phyloP scores from a whole-genome alignment of 2,797 vertebrate genomes.

The Malurus splendens region DNA sequence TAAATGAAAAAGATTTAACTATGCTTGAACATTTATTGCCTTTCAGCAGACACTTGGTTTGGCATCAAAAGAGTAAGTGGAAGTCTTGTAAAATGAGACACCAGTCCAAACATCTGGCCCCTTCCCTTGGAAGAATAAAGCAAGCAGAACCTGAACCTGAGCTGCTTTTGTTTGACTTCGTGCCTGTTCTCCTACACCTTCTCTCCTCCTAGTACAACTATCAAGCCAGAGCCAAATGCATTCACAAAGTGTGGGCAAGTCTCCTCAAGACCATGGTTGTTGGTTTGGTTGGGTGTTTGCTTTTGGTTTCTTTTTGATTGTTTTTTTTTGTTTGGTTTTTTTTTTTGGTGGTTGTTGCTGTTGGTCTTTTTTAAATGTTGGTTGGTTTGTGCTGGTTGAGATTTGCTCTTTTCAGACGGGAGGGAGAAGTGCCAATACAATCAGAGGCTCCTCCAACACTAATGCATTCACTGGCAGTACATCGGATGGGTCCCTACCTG shows the following conservation, averaged over 20 bases:
- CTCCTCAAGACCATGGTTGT: conserved; percentile 54
- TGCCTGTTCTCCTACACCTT: conserved; percentile 20
- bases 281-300: conserved; percentile 25
- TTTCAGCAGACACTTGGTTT: neutral
- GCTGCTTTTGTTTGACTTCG: neutral
- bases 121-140: conserved; percentile 28
- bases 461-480: conserved; percentile 67
- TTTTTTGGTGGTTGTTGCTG: neutral
- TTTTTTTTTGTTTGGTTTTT: neutral
- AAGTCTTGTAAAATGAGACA: conserved; percentile 18
- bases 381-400: conserved; percentile 43
- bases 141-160: conserved; percentile 27
- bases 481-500: conserved; percentile 89
- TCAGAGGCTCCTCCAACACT: conserved; percentile 60
- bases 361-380: neutral
- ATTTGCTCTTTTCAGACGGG: conserved; percentile 57
- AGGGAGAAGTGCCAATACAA: conserved; percentile 64
- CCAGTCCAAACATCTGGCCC: neutral
- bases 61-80: conserved; percentile 16
- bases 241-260: conserved; percentile 66
- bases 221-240: conserved; percentile 73
- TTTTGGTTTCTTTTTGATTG: conserved; percentile 45
- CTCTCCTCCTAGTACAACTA: conserved; percentile 7
- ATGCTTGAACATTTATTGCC: neutral
- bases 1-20: neutral